Evolutionary conservation across 2,888 invertebrate genomes (phyloP), one percentile per base, ranked within the genome.

Genomic region (Aporophyla lueneburgensis): DNA sequence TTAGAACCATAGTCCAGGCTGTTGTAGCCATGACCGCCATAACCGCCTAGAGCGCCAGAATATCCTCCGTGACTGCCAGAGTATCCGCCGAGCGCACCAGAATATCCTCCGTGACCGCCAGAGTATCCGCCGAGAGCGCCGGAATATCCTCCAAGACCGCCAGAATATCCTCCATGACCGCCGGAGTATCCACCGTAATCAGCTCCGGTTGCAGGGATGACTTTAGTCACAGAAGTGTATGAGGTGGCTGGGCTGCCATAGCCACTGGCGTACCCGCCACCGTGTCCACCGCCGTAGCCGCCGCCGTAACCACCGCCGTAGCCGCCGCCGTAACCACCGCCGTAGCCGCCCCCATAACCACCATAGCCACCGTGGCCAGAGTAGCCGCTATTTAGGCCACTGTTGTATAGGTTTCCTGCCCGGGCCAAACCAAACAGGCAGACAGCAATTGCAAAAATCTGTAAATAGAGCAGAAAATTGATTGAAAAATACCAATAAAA

Each of bases 351-450:
- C n/a, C n/a, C n/a, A 0, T 81, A 86, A 1, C 80, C 80, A 2
- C 81, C 74, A 33, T 78, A 74, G 6, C 70, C 83, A 7, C 86
- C 83, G 1, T 49, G 7, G 40, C 84, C 83, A 6, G 71, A 67
- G 24, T 70, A 68, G 0, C 78, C 78, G 0, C 81, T 80, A 66
- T 46, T 77, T 16, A 77, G 58, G 51, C 84, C 86, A 2, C 77
- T 78, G 71, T 76, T 88, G 24, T 86, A 78, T 2, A 93, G 76
- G 14, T 79, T 89, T 71, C 93, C 92, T 61, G 93, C 93, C 33
- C 72, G 88, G 75, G 92, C 90, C 46, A 93, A 68, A 76, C 93
- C 93, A 67, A 94, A 89, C 7, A 93, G 87, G 90, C 93, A 93
- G 56, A 88, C 88, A 49, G 93, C 86, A 24, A 91, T 67, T 69